Evolutionary conservation across 1,140 invertebrate genomes (phyloP), one percentile per base, ranked within the genome.

Genomic region (Anthonomus grandis): DNA sequence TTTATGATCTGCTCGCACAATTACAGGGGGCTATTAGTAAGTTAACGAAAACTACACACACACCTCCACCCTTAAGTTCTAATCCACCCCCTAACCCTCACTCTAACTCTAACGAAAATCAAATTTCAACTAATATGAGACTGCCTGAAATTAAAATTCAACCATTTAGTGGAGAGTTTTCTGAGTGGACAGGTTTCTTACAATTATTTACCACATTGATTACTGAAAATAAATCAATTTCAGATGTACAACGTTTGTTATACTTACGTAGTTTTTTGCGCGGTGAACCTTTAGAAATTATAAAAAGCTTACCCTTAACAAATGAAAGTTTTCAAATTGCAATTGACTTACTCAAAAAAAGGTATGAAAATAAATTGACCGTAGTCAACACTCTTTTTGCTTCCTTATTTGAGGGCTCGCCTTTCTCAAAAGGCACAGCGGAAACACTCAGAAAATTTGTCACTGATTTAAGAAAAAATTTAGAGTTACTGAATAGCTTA

Each of bases 321-420:
- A 34, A 19, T 15, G 37, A 39, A 5, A 52, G 42, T 41, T 52
- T 52, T 23, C 3, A 3, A 6, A 25, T 17, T 3, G 50, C 50
- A 12, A 23, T 52, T 17, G 24, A 52, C 12, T 23, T 52, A 4
- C 23, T 52, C 6, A 4, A 25, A 4, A 21, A 12, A 17, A 21
- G 50, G 4, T 52, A 41, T 52, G 18, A 39, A 9, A 51, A 51
- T 22, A 37, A 39, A 51, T 23, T 51, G 6, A 23, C 25, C 5
- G 24, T 51, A 21, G 24, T 51, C 22, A 38, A 51, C 22, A 4
- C 48, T 10, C 48, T 38, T 23, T 44, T 44, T 15, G 23, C 18
- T 36, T 37, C 4, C 4, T 37, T 49, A 21, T 37, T 49, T 4
- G 24, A 49, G 9, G 12, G 5, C 4, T 22, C 34, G 25, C 13